phyloP scores from a whole-genome alignment of 2,113 vertebrate genomes.

The Ptychochromis oligacanthus region DNA sequence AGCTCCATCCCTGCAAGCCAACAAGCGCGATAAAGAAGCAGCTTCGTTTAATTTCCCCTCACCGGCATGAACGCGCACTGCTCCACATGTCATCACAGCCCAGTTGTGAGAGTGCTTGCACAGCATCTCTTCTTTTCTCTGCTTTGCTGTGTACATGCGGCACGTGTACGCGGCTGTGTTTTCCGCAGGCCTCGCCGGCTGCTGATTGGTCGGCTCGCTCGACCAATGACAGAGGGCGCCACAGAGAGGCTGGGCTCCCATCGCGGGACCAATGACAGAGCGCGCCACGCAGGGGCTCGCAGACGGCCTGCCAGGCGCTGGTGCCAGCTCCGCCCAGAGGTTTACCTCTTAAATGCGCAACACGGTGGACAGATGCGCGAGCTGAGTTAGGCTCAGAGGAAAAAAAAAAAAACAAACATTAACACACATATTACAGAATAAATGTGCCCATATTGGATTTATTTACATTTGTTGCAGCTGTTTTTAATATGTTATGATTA shows the following conservation, averaged over 20 bases:
- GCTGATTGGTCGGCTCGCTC: constrained; percentile 60
- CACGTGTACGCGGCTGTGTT: constrained; percentile 73
- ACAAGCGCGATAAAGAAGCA: background rate
- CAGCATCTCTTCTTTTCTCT: background rate
- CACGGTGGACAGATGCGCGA: rapidly evolving
- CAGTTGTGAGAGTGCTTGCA: background rate
- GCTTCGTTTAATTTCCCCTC: background rate
- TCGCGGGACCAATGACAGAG: constrained; percentile 68
- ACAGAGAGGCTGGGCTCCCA: background rate
- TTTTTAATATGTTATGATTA: background rate
- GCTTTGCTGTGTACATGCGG: constrained; percentile 35
- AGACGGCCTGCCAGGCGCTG: background rate
- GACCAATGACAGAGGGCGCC: constrained; percentile 55
- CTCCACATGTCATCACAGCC: background rate
- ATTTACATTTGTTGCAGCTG: background rate
- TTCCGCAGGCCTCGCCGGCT: constrained; percentile 32
- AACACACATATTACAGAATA: too few species aligned
- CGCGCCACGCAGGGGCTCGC: background rate
- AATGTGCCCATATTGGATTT: background rate
- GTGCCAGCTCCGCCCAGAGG: constrained; percentile 11
- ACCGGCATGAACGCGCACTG: background rate
- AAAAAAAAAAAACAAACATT: too few species aligned
- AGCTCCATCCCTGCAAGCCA: background rate
- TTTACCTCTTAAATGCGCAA: background rate
- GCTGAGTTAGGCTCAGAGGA: too few species aligned